A percentile compares a stretch with the other conserved stretches of the same genome.
Conservation (phyloP, 2,113 vertebrate genomes). For the Pseudorasbora parva region DNA sequence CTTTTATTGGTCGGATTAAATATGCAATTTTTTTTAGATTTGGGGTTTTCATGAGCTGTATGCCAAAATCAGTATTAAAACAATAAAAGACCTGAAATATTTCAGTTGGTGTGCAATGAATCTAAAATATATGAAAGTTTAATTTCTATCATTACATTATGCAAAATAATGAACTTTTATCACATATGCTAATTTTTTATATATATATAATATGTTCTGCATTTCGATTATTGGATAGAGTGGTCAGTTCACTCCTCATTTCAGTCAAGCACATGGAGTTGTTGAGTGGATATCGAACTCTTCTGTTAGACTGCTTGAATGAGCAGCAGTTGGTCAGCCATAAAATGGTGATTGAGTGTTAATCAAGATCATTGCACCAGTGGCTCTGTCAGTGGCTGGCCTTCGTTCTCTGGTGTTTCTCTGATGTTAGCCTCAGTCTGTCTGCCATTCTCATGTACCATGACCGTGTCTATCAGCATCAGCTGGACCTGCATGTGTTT, state of each 20-base stretch:
- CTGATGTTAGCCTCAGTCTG: not conserved
- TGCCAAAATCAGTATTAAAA: too few relatives aligned
- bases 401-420: conserved; percentile 43
- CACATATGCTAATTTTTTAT: too few relatives aligned
- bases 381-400: conserved; percentile 55
- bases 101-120: too few relatives aligned
- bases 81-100: too few relatives aligned
- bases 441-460: not conserved
- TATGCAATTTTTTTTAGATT: too few relatives aligned
- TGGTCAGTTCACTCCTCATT: conserved; percentile 3
- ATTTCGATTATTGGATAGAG: not conserved
- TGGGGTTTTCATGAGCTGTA: too few relatives aligned
- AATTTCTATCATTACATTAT: too few relatives aligned
- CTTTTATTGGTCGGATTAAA: too few relatives aligned
- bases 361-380: conserved; percentile 61
- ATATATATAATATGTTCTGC: too few relatives aligned
- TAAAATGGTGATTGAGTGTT: conserved; percentile 58
- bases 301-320: conserved; percentile 44
- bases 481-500: not conserved
- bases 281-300: conserved; percentile 49
- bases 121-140: too few relatives aligned
- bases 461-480: not conserved
- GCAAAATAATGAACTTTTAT: too few relatives aligned
- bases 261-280: conserved; percentile 30
- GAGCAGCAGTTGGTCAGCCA: conserved; percentile 49